phyloP scores from a whole-genome alignment of 2,888 invertebrate species.

The Perizoma flavofasciatum region DNA sequence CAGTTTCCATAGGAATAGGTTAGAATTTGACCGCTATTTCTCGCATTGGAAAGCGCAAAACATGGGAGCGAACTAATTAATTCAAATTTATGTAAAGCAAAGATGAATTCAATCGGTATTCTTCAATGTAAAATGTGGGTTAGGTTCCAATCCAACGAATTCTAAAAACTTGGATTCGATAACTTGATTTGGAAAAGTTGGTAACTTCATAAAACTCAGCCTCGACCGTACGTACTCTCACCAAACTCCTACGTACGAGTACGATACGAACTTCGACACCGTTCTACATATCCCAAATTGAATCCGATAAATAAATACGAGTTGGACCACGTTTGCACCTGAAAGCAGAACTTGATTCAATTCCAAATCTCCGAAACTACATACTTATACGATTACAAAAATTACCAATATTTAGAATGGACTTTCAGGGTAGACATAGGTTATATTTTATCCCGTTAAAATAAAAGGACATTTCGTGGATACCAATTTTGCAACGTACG shows the following conservation, averaged over 20 bases:
- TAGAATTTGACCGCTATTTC: neutral
- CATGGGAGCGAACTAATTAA: no score
- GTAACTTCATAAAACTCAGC: neutral
- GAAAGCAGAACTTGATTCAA: slow-evolving; percentile 9
- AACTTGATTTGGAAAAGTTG: slow-evolving; percentile 3
- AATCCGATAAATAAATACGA: slow-evolving; percentile 28
- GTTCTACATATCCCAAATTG: slow-evolving; percentile 22
- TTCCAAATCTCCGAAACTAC: neutral
- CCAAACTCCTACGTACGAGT: slow-evolving; percentile 1
- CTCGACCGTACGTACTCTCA: neutral
- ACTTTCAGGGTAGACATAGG: no score
- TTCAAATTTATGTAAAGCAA: no score
- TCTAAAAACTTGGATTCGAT: neutral
- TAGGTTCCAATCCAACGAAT: neutral
- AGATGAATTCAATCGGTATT: no score
- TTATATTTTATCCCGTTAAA: no score
- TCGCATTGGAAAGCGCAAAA: neutral
- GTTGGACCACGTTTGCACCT: slow-evolving; percentile 21
- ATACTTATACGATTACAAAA: no score
- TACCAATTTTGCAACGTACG: no score
- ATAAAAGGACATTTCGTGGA: no score
- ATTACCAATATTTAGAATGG: no score
- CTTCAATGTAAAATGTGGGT: no score
- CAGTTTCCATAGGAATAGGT: neutral
- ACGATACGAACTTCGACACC: neutral